Evolutionary conservation across 2,888 invertebrate species (phyloP), one percentile per base, ranked within the genome.

Genomic region (Chydorus sphaericus): DNA sequence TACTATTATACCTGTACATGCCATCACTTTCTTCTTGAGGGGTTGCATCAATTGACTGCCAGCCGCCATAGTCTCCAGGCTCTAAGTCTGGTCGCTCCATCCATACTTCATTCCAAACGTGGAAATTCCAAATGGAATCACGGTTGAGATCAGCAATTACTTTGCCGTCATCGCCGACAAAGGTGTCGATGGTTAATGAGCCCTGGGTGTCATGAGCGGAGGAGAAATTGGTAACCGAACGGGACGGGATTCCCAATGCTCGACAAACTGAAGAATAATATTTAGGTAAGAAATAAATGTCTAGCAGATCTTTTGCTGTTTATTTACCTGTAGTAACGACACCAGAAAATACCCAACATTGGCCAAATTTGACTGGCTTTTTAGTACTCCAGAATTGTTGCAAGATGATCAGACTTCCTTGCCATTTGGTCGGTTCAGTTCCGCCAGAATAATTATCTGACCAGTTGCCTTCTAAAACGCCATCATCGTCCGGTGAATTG

Each of bases 141-240:
- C 78, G 80, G 61, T 84, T 88, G 61, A 85, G 76, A 60, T 85
- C 83, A 50, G 90, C 85, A 69, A 91, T 75, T 7, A 83, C 77
- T 64, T 81, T 79, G 11, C 90, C 90, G 26, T 86, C 78, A 0
- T 82, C 77, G 64, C 87, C 83, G 63, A 87, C 80, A 65, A 90
- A 90, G 61, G 89, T 83, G 68, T 96, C 94, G 5, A 94, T 85
- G 0, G 92, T 93, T 26, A 93, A 73, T 57, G 88, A 89, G 59
- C 80, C 83, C 67, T 94, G 89, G 0, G 91, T 91, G 70, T 96
- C 94, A 68, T 96, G 94, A 1, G 93, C 94, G n/a, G 91, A 89
- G 18, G 85, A 79, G 66, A 85, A 93, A 63, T 90, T 92, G 1
- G 92, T 88, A 3, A 96, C 79, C 1, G 87, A 79, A 48, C 94